Base-by-base conservation (phyloP, 2,888 invertebrate species). In the Axea sp. region DNA sequence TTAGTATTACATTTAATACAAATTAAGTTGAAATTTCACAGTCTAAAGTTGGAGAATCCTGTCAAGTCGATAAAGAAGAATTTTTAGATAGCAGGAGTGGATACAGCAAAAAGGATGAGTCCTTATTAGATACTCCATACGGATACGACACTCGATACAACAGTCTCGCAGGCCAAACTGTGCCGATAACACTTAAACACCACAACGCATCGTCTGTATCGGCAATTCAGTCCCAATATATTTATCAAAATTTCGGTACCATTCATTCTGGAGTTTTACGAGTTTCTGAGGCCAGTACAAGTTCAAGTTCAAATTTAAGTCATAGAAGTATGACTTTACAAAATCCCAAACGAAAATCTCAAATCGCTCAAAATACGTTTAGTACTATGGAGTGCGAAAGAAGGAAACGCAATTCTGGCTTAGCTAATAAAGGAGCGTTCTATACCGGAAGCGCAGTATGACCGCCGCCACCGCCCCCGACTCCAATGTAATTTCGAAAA, bases 371-470 rank as follows among this genome's bases (percentile, higher is more conserved):
- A 55, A 87, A 87, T 45, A 85, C 86, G 0, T 87, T 87, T 51
- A 87, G 87, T 73, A 87, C 87, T 19, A 81, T 87, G 77, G 87
- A 87, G 45, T 87, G 85, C 64, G 87, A 87, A 60, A 84, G 82
- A 60, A 82, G 82, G 47, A 81, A 83, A 60, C 80, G 85, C 0
- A 82, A 77, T 6, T 74, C 80, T 2, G 82, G 79, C 0, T 9
- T 82, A 35, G 73, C 81, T 8, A 77, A 77, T 7, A 86, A 85
- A 57, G 73, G 80, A 26, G 81, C 83, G 31, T 87, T 86, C 45
- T 86, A 86, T 22, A 80, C 84, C 0, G 87, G 87, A 7, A 87
- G 87, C 64, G 87, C 87, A 6, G 87, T 87, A 87, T 87, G 87
- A 87, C 86, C 86, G 77, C 86, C 87, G 83, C 82, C 84, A n/a